Evolutionary conservation across 2,113 vertebrate species (phyloP).

Genomic region (Vulpes lagopus): DNA sequence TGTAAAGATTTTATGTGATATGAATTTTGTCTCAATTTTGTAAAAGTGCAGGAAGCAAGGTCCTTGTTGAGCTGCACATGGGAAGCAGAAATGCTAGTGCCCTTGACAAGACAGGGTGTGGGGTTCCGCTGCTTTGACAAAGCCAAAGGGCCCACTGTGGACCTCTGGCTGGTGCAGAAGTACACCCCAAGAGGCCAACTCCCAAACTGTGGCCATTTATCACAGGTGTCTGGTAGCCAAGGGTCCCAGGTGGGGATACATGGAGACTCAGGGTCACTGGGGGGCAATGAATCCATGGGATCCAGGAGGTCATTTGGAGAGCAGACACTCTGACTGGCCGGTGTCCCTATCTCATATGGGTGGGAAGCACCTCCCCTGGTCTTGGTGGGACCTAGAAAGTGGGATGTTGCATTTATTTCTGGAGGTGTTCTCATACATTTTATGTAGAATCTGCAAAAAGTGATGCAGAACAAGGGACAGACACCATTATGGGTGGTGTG

Average conservation of each 20-base stretch:
- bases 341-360: not conserved
- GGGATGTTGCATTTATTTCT: not conserved
- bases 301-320: not conserved
- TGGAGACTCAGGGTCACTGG: not conserved
- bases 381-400: not conserved
- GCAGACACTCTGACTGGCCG: not conserved
- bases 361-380: not conserved
- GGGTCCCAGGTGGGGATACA: not conserved
- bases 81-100: accelerated
- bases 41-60: not conserved
- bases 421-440: not conserved
- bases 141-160: no score
- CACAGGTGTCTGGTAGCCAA: accelerated
- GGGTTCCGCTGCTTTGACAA: not conserved
- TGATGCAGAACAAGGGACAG: not conserved
- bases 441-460: not conserved
- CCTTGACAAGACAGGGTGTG: no score
- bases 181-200: accelerated
- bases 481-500: not conserved
- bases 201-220: not conserved
- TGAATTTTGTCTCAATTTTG: not conserved
- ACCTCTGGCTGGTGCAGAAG: not conserved
- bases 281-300: accelerated
- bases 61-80: not conserved
- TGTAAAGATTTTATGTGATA: not conserved